Base-by-base conservation (phyloP, 2,888 invertebrate genomes). In the Tipula unca region DNA sequence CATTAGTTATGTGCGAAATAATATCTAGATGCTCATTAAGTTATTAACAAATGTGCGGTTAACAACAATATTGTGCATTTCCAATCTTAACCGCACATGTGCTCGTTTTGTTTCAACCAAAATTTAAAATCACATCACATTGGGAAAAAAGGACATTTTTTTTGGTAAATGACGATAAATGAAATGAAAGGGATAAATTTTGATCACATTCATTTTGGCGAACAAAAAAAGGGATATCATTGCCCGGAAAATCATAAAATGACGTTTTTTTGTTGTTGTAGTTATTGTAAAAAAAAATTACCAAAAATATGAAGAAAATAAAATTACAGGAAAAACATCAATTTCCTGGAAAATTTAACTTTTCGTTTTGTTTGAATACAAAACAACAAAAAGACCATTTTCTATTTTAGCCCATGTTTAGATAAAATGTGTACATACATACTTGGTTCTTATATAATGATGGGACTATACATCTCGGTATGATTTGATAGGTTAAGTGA, bases 321-420 rank as follows among this genome's bases (percentile, higher is more conserved):
- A 69, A 69, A 54, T 25, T 25, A 25, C 69, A 69, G 69, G 69
- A 69, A 69, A 25, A 69, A 69, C 69, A 69, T 69, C 69, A 69
- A 69, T 69, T 69, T 69, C 69, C 69, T 69, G 69, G 69, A 69
- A 69, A 69, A 69, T 69, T 48, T 48, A 48, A 48, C 48, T 17
- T 48, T 39, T 48, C 48, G 6, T 48, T n/a, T 48, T 69, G 69
- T 69, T 69, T 69, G 69, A 69, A 69, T 69, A 69, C 69, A 69
- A 69, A 69, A 69, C 48, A 69, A 69, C 69, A 69, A 69, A 69
- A 69, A 69, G 69, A 25, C 69, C 69, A 69, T 69, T 69, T 69
- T 69, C 69, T 69, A 69, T 4, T 10, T 69, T 48, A 3, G 69
- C 25, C 69, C 69, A 25, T 69, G 69, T 69, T 69, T 69, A 25